phyloP scores from a whole-genome alignment of 1,140 invertebrate genomes.

The Samia ricini region DNA sequence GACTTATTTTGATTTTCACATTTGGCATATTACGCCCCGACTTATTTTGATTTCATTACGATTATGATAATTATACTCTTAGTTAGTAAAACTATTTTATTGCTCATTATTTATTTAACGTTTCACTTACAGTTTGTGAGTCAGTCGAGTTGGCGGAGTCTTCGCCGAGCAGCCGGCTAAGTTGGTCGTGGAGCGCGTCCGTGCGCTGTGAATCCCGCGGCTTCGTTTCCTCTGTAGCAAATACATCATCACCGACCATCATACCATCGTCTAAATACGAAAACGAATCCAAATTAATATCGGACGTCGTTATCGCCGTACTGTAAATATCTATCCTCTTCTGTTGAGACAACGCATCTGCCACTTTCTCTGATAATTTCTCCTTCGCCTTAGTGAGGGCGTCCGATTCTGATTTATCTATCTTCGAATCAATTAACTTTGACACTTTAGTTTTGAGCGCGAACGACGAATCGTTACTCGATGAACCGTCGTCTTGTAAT shows the following conservation, averaged over 20 bases:
- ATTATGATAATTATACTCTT: constrained; percentile 36
- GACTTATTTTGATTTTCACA: no score
- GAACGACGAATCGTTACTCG: constrained; percentile 75
- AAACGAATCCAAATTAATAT: constrained; percentile 76
- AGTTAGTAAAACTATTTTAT: constrained; percentile 42
- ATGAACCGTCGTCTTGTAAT: constrained; percentile 73
- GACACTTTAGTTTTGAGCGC: constrained; percentile 56
- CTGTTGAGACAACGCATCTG: constrained; percentile 58
- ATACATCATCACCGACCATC: constrained; percentile 70
- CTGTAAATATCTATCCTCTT: constrained; percentile 75
- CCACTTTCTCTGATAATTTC: constrained; percentile 66
- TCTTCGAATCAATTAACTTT: constrained; percentile 40
- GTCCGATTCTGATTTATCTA: constrained; percentile 58
- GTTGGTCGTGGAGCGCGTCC: constrained; percentile 45
- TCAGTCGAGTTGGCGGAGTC: constrained; percentile 46
- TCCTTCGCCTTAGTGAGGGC: constrained; percentile 65
- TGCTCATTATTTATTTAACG: constrained; percentile 57
- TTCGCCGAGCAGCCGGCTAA: constrained; percentile 52
- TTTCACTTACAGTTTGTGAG: constrained; percentile 63
- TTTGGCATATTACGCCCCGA: constrained; percentile 49
- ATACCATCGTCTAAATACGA: constrained; percentile 72
- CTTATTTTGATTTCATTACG: constrained; percentile 39
- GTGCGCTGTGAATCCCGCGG: constrained; percentile 32
- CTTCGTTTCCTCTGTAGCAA: constrained; percentile 38
- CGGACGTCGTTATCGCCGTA: constrained; percentile 67